phyloP scores from a whole-genome alignment of 2,888 invertebrate genomes.

The Ephialtes manifestator region DNA sequence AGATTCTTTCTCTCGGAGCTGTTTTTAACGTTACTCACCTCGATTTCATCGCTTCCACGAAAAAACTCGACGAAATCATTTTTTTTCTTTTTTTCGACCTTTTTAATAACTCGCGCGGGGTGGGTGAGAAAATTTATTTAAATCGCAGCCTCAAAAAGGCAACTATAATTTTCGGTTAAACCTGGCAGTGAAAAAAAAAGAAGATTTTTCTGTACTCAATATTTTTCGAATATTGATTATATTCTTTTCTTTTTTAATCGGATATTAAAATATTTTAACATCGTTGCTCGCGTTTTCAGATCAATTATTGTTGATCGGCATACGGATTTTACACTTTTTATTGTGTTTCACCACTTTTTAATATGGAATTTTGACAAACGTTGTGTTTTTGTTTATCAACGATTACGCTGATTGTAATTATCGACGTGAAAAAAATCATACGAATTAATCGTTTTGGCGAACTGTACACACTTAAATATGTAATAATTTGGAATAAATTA shows the following conservation, averaged over 20 bases:
- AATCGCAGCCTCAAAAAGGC: neutral
- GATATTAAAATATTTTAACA: neutral
- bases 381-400: neutral
- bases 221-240: neutral
- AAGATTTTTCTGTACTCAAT: neutral
- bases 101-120: neutral
- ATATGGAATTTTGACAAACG: neutral
- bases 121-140: neutral
- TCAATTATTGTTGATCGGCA: neutral
- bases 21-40: constrained; percentile 59
- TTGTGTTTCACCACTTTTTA: neutral
- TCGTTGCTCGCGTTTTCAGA: no score
- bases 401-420: neutral
- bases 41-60: neutral
- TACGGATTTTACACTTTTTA: neutral
- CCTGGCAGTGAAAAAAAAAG: neutral
- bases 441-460: neutral
- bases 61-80: neutral
- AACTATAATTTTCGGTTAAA: no score
- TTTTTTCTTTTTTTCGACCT: neutral
- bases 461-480: neutral
- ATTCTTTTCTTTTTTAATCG: neutral
- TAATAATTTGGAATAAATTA: neutral
- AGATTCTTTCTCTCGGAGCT: constrained; percentile 72
- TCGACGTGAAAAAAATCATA: neutral